Percentiles rank a stretch among this genome's conserved stretches.
phyloP scores from a whole-genome alignment of 1,140 invertebrate genomes.

The Caenorhabditis inopinata region DNA sequence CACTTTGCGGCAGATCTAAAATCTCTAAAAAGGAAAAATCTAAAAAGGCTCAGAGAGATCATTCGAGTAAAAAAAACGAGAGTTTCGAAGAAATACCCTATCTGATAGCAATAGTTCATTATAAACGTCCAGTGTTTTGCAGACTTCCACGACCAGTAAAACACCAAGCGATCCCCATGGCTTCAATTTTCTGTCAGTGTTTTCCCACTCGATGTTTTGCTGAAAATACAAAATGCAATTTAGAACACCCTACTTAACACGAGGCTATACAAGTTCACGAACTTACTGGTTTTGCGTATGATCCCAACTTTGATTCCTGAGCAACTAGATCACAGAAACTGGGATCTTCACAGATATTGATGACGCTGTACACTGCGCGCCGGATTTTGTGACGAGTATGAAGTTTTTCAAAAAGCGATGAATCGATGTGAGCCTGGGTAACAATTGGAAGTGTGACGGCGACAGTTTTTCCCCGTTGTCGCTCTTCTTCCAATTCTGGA shows the following conservation, averaged over 20 bases:
- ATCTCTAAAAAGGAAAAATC: no score
- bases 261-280: not conserved
- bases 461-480: not conserved
- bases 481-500: not conserved
- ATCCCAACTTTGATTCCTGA: not conserved
- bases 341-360: not conserved
- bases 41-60: no score
- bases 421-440: not conserved
- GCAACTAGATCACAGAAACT: not conserved
- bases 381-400: not conserved
- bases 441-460: not conserved
- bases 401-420: not conserved
- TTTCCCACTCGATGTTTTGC: not conserved
- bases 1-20: no score
- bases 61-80: no score
- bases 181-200: not conserved
- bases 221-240: not conserved
- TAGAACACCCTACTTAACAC: no score
- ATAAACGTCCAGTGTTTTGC: not conserved
- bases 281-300: not conserved
- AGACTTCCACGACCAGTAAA: not conserved
- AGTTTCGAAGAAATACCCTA: not conserved
- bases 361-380: not conserved
- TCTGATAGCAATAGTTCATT: not conserved
- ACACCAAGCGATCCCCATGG: conserved; percentile 3